A percentile compares a stretch with the other conserved stretches of the same genome.
These are phyloP conservation scores for Saccopteryx leptura DNA, from an alignment of 2,113 vertebrate species.

Conservation along the genomic window DNA sequence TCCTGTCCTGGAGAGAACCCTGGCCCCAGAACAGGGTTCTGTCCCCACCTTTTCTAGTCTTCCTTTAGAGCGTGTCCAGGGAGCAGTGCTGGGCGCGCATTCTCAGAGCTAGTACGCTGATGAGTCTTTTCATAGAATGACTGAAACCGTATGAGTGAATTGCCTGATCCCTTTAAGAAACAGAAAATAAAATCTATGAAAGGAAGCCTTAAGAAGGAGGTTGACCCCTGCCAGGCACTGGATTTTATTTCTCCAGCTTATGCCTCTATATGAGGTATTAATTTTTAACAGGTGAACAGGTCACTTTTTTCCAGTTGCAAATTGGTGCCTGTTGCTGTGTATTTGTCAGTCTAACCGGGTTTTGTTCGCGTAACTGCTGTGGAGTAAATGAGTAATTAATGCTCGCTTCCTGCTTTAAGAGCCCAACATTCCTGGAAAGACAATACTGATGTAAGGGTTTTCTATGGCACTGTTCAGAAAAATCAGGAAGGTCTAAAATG, in stretches of 20 bases:
- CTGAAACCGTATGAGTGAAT: not conserved
- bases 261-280: not conserved
- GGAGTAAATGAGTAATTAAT: not conserved
- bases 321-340: not conserved
- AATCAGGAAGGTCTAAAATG: not conserved
- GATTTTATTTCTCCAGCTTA: not conserved
- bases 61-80: not conserved
- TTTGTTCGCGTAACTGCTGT: not conserved
- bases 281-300: not conserved
- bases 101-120: not conserved
- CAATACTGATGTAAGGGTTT: not conserved
- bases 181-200: constrained; percentile 27
- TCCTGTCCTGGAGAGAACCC: not conserved
- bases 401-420: not conserved
- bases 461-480: not conserved
- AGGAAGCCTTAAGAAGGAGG: constrained; percentile 34
- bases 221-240: not conserved
- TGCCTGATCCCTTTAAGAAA: not conserved
- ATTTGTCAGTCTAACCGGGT: not conserved
- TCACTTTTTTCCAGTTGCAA: not conserved
- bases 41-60: not conserved
- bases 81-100: not conserved
- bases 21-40: not conserved
- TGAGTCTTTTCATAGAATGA: not conserved
- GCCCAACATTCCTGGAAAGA: not conserved